Conservation (phyloP, 2,888 invertebrate genomes). For the Aspidapion aeneum region DNA sequence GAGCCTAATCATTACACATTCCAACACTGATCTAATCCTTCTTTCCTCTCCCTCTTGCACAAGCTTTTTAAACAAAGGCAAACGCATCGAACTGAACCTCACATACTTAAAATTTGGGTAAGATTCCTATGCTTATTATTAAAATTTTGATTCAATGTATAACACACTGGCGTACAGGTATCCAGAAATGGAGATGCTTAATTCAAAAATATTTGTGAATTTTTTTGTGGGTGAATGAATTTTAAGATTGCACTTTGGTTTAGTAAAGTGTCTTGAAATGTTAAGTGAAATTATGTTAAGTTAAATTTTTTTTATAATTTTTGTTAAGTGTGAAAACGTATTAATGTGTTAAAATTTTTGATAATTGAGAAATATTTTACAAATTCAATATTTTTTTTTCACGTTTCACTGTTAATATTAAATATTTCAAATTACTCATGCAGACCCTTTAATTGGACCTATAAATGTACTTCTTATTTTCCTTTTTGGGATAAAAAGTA, state of each 20-base stretch:
- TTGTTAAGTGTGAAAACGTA: too few relatives aligned
- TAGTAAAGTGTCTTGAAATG: too few relatives aligned
- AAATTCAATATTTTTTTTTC: too few relatives aligned
- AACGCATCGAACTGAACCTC: background rate
- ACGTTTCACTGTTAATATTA: too few relatives aligned
- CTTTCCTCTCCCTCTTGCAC: slow-evolving; percentile 24
- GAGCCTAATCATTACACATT: background rate
- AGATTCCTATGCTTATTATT: background rate
- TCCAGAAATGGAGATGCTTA: background rate
- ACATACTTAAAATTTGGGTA: background rate
- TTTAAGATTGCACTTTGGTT: background rate
- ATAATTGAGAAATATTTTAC: too few relatives aligned
- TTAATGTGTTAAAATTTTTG: too few relatives aligned
- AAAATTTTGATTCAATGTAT: background rate
- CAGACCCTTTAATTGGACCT: too few relatives aligned
- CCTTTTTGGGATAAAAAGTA: too few relatives aligned
- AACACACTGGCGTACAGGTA: background rate
- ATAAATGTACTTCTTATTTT: too few relatives aligned
- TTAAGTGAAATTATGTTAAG: too few relatives aligned
- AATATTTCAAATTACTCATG: too few relatives aligned
- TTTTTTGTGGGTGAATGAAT: background rate
- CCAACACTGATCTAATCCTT: slow-evolving; percentile 23
- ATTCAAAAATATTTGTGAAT: slow-evolving; percentile 5
- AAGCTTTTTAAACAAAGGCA: background rate
- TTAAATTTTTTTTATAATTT: too few relatives aligned